phyloP scores from a whole-genome alignment of 2,888 invertebrate species.

The Gymnoscelis rufifasciata region DNA sequence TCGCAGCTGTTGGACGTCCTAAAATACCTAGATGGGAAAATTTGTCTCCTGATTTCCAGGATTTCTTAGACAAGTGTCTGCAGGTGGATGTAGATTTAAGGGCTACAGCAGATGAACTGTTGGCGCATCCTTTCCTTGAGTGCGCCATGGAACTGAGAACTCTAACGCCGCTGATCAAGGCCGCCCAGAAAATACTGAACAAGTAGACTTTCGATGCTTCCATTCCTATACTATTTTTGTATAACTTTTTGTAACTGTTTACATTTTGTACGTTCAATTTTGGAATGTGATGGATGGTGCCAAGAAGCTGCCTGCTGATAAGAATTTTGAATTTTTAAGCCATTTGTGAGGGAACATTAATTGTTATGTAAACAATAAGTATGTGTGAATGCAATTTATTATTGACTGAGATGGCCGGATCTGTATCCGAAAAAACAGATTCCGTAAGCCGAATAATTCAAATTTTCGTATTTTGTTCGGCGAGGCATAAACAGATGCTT shows the following conservation, averaged over 20 bases:
- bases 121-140: slow-evolving; percentile 88
- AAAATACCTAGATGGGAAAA: slow-evolving; percentile 90
- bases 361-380: too few species aligned
- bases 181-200: slow-evolving; percentile 91
- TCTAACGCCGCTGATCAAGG: slow-evolving; percentile 92
- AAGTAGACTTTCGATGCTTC: slow-evolving; percentile 72
- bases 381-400: too few species aligned
- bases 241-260: slow-evolving; percentile 55
- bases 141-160: slow-evolving; percentile 89
- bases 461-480: too few species aligned
- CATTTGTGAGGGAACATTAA: slow-evolving; percentile 13
- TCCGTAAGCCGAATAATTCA: too few species aligned
- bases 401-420: too few species aligned
- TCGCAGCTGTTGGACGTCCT: slow-evolving; percentile 96
- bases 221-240: slow-evolving; percentile 46
- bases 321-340: slow-evolving; percentile 11
- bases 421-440: too few species aligned
- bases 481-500: too few species aligned
- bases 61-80: slow-evolving; percentile 92
- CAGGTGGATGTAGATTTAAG: slow-evolving; percentile 89
- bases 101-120: slow-evolving; percentile 86
- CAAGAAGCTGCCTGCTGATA: slow-evolving; percentile 32
- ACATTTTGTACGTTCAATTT: slow-evolving; percentile 43
- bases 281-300: slow-evolving; percentile 42
- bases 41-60: slow-evolving; percentile 86